phyloP scores from a whole-genome alignment of 2,888 invertebrate species.

The Pilophorus perplexus region DNA sequence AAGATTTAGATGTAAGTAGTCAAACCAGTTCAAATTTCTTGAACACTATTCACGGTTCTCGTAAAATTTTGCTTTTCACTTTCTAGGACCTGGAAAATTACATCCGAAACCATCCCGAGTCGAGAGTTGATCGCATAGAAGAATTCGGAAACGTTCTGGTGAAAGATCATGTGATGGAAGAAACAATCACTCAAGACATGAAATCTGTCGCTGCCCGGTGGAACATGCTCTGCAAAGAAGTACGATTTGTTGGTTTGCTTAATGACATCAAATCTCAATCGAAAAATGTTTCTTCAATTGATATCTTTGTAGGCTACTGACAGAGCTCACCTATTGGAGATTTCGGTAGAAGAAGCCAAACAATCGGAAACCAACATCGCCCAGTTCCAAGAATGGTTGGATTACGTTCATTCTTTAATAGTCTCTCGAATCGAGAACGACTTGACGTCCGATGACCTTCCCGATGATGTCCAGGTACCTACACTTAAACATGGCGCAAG shows the following conservation, averaged over 20 bases:
- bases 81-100: slow-evolving; percentile 78
- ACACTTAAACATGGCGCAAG: no score
- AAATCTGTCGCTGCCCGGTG: slow-evolving; percentile 63
- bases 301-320: slow-evolving; percentile 58
- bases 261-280: no score
- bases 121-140: slow-evolving; percentile 69
- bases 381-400: slow-evolving; percentile 69
- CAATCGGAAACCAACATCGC: slow-evolving; percentile 71
- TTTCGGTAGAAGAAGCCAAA: slow-evolving; percentile 72
- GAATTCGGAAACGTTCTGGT: slow-evolving; percentile 71
- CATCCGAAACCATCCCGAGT: slow-evolving; percentile 69
- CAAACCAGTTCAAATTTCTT: no score
- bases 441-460: slow-evolving; percentile 74
- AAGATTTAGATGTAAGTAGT: slow-evolving; percentile 78
- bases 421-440: slow-evolving; percentile 72
- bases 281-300: no score
- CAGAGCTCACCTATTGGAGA: slow-evolving; percentile 63
- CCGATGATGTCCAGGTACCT: slow-evolving; percentile 65
- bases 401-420: slow-evolving; percentile 65
- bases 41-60: no score
- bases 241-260: slow-evolving; percentile 51
- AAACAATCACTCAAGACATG: slow-evolving; percentile 65
- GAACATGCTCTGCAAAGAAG: slow-evolving; percentile 68
- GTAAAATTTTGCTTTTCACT: slow-evolving; percentile 14
- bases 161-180: slow-evolving; percentile 71